phyloP scores from a whole-genome alignment of 2,888 invertebrate species.

The Apotomis turbidana region DNA sequence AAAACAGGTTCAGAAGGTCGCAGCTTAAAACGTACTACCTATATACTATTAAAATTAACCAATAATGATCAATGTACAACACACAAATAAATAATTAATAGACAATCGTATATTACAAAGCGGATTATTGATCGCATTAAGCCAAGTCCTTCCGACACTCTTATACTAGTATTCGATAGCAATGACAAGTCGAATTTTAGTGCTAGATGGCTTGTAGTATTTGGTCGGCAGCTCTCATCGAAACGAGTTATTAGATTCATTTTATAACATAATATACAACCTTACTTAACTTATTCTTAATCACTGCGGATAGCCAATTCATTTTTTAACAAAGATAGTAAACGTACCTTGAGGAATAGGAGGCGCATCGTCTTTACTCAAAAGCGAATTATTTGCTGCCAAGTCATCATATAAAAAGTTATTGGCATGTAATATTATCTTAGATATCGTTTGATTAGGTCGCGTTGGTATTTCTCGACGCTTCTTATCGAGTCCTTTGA shows the following conservation, averaged over 20 bases:
- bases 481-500: too few relatives aligned
- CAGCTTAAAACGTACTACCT: background rate
- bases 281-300: conserved; percentile 28
- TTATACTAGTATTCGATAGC: background rate
- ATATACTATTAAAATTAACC: conserved; percentile 16
- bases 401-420: too few relatives aligned
- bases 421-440: too few relatives aligned
- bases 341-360: background rate
- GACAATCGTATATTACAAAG: conserved; percentile 25
- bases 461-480: too few relatives aligned
- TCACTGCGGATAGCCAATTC: conserved; percentile 12
- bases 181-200: too few relatives aligned
- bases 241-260: conserved; percentile 31
- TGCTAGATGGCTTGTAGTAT: conserved; percentile 10
- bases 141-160: background rate
- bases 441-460: too few relatives aligned
- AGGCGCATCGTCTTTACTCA: background rate
- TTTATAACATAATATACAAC: conserved; percentile 34
- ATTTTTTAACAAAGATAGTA: conserved; percentile 14
- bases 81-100: conserved; percentile 25
- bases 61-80: conserved; percentile 27
- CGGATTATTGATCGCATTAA: conserved; percentile 7
- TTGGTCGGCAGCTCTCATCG: conserved; percentile 8
- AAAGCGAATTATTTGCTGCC: background rate
- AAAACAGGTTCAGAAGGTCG: background rate